These are phyloP conservation scores for Listronotus oregonensis DNA, from an alignment of 1,140 invertebrate genomes.

Conservation along the genomic window DNA sequence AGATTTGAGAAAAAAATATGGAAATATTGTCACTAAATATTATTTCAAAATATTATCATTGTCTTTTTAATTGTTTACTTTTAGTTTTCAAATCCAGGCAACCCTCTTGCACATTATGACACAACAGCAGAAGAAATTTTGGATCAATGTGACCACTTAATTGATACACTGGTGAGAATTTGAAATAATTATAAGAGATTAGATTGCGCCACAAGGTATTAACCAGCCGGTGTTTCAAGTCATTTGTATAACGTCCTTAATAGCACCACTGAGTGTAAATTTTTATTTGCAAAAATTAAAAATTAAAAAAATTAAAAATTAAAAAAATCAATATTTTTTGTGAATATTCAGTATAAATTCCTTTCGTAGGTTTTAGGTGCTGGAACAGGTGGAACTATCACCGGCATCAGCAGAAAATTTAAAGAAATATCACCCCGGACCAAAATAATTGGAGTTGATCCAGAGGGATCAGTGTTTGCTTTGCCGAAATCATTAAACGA, in stretches of 20 bases:
- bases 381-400: conserved; percentile 88
- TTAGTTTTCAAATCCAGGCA: conserved; percentile 84
- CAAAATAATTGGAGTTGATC: conserved; percentile 83
- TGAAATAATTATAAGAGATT: too few relatives aligned
- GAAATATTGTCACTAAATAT: neutral
- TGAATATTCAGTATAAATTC: too few relatives aligned
- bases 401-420: conserved; percentile 82
- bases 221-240: too few relatives aligned
- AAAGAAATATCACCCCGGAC: conserved; percentile 71
- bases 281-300: neutral
- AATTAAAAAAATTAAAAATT: neutral
- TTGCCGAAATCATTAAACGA: conserved; percentile 71
- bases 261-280: too few relatives aligned
- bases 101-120: conserved; percentile 94
- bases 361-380: conserved; percentile 67
- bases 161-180: conserved; percentile 75
- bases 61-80: conserved; percentile 31
- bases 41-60: neutral
- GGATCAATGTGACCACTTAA: conserved; percentile 74
- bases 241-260: too few relatives aligned
- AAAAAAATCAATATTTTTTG: neutral
- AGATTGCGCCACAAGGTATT: too few relatives aligned
- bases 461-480: conserved; percentile 84
- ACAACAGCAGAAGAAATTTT: conserved; percentile 88
- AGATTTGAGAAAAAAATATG: too few relatives aligned